phyloP scores from a whole-genome alignment of 1,140 invertebrate species.

The Drosophila mauritiana region DNA sequence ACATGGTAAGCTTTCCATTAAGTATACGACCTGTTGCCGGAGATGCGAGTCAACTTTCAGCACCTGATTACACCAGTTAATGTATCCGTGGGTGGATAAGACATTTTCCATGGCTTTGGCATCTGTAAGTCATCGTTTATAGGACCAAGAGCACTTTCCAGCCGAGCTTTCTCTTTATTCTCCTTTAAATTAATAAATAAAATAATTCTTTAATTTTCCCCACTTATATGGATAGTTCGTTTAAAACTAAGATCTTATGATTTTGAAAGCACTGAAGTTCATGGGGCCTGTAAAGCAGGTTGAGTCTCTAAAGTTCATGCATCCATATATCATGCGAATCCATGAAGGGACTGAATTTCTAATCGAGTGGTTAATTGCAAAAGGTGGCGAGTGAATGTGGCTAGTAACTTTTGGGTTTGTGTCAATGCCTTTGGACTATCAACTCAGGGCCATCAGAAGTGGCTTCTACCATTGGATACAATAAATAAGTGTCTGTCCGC shows the following conservation, averaged over 20 bases:
- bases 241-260: not conserved
- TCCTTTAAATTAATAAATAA: not conserved
- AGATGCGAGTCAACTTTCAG: constrained; percentile 17
- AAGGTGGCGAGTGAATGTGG: constrained; percentile 31
- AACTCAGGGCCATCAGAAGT: constrained; percentile 71
- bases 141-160: not conserved
- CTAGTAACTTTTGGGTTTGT: constrained; percentile 55
- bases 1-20: constrained; percentile 9
- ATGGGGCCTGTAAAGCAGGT: constrained; percentile 17
- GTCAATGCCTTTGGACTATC: constrained; percentile 72
- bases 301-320: constrained; percentile 37
- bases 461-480: constrained; percentile 64
- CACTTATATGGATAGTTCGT: no score
- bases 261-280: constrained; percentile 12
- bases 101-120: not conserved
- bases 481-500: constrained; percentile 69
- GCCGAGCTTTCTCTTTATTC: constrained; percentile 13
- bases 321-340: constrained; percentile 17
- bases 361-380: constrained; percentile 68
- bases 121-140: constrained; percentile 27
- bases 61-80: constrained; percentile 15
- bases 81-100: constrained; percentile 21
- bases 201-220: not conserved
- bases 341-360: constrained; percentile 44
- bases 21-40: constrained; percentile 40